phyloP scores from a whole-genome alignment of 37 sponge, comb jelly and placozoan genomes.

The Ianthella basta region DNA sequence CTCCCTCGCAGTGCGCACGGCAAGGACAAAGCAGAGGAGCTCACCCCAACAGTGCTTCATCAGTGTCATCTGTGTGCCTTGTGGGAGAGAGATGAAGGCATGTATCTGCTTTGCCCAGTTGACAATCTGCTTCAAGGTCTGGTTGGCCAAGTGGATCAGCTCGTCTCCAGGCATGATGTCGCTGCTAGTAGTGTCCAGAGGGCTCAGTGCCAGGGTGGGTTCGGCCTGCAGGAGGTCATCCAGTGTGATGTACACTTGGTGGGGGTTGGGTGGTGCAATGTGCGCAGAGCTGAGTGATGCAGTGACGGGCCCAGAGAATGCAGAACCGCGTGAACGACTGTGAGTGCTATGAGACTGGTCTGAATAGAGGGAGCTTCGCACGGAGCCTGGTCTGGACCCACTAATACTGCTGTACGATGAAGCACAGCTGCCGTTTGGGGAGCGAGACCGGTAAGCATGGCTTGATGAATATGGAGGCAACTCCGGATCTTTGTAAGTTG shows the following conservation, averaged over 20 bases:
- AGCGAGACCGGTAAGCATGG: neutral
- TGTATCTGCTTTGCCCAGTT: constrained; percentile 94
- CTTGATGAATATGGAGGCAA: neutral
- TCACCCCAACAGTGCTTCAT: constrained; percentile 86
- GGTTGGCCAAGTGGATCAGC: neutral
- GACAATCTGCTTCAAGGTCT: constrained; percentile 50
- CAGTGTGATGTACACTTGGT: constrained; percentile 6
- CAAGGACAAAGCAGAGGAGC: constrained; percentile 67
- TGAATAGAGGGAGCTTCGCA: constrained; percentile 12
- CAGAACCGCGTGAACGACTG: neutral
- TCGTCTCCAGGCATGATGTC: neutral
- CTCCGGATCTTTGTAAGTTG: neutral
- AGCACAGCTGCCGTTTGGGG: neutral
- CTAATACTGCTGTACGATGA: constrained; percentile 5
- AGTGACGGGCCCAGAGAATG: neutral
- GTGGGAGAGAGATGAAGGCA: constrained; percentile 63
- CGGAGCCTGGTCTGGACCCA: constrained; percentile 17
- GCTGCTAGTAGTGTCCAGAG: too few relatives aligned
- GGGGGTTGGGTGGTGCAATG: constrained; percentile 21
- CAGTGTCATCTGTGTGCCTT: constrained; percentile 85
- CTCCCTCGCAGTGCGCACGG: constrained; percentile 65
- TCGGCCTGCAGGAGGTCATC: constrained; percentile 20
- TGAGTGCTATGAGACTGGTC: constrained; percentile 3
- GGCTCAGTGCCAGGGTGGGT: neutral
- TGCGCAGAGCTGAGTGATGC: neutral